A percentile compares a stretch with the other conserved stretches of the same genome.
phyloP scores from a whole-genome alignment of 2,888 invertebrate genomes.

The Xanthostigma xanthostigma region DNA sequence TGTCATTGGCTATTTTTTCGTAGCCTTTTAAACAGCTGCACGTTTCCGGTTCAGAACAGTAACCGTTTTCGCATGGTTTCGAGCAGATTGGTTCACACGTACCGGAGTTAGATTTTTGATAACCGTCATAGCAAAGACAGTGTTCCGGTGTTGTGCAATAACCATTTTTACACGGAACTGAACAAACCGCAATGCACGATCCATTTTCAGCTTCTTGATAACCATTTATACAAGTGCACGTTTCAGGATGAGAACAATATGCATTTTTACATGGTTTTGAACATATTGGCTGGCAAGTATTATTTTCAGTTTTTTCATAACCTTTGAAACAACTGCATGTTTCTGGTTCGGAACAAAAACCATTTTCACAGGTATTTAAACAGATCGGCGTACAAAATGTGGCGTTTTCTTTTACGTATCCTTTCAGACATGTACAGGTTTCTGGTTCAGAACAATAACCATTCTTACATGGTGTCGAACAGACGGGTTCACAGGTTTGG shows the following conservation, averaged over 20 bases:
- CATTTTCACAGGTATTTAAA: background rate
- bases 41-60: slow-evolving; percentile 20
- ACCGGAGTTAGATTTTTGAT: slow-evolving; percentile 16
- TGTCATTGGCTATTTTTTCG: slow-evolving; percentile 9
- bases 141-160: slow-evolving; percentile 12
- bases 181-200: slow-evolving; percentile 9
- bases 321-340: no score
- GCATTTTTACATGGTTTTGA: slow-evolving; percentile 15
- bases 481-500: slow-evolving; percentile 20
- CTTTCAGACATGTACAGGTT: slow-evolving; percentile 23
- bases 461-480: slow-evolving; percentile 21
- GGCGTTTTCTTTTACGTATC: slow-evolving; percentile 2
- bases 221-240: slow-evolving; percentile 13
- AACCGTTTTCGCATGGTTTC: slow-evolving; percentile 22
- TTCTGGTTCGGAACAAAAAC: background rate
- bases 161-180: slow-evolving; percentile 6
- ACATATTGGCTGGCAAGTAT: slow-evolving; percentile 1
- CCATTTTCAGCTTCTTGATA: slow-evolving; percentile 1
- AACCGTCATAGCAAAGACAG: slow-evolving; percentile 14
- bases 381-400: background rate
- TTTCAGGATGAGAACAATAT: slow-evolving; percentile 20
- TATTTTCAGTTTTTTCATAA: background rate
- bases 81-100: slow-evolving; percentile 17
- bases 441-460: slow-evolving; percentile 23
- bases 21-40: slow-evolving; percentile 26